Evolutionary conservation across 2,888 invertebrate genomes (phyloP).

Genomic region (Formica aserva): DNA sequence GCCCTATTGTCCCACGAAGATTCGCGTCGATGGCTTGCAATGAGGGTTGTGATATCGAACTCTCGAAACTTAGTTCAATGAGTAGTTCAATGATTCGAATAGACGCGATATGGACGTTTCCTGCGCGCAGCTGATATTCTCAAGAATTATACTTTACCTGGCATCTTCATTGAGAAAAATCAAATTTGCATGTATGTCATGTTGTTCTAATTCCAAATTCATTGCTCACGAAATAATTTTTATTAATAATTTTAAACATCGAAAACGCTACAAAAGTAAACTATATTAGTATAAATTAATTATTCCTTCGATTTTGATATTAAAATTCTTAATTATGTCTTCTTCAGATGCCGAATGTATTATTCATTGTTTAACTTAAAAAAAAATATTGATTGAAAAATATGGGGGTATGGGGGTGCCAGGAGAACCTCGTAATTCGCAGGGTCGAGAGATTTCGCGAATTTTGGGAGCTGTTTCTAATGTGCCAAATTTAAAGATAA

Average conservation of each 20-base stretch:
- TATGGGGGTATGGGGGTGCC: background rate
- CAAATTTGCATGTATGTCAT: too few relatives aligned
- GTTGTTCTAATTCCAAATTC: too few relatives aligned
- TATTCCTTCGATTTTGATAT: background rate
- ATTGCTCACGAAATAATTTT: too few relatives aligned
- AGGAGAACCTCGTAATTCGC: background rate
- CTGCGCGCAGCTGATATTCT: background rate
- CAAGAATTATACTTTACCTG: background rate
- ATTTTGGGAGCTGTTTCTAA: background rate
- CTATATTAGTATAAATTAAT: background rate
- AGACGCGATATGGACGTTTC: background rate
- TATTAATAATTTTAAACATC: background rate
- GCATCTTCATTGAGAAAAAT: too few relatives aligned
- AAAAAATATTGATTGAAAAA: background rate
- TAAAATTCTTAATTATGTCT: background rate
- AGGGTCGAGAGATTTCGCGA: slow-evolving; percentile 9
- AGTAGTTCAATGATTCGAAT: background rate
- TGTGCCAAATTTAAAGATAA: background rate
- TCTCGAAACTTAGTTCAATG: slow-evolving; percentile 25
- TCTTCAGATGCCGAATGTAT: background rate
- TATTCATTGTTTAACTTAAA: background rate
- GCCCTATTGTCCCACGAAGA: slow-evolving; percentile 37
- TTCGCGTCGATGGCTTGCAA: slow-evolving; percentile 28
- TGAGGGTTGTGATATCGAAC: slow-evolving; percentile 25
- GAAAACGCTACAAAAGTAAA: background rate